phyloP scores from a whole-genome alignment of 1,140 invertebrate species.

The Caenorhabditis brenneri region DNA sequence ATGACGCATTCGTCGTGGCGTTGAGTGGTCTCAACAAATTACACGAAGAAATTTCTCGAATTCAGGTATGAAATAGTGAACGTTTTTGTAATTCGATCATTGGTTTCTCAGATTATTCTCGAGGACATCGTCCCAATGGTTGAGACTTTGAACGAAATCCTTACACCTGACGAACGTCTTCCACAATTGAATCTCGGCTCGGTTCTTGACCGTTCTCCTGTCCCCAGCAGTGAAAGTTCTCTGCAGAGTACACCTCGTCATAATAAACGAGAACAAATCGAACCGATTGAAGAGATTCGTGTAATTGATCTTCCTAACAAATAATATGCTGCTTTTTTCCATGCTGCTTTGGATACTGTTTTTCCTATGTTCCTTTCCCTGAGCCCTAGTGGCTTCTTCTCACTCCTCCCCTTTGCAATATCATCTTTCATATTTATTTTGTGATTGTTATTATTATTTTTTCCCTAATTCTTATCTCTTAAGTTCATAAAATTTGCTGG shows the following conservation, averaged over 20 bases:
- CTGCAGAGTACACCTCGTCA: slow-evolving; percentile 27
- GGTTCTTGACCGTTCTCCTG: slow-evolving; percentile 11
- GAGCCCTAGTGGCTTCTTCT: not conserved
- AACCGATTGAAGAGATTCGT: slow-evolving; percentile 3
- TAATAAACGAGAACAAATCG: not conserved
- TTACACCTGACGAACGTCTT: slow-evolving; percentile 73
- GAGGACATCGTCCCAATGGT: slow-evolving; percentile 25
- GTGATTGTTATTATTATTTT: not conserved
- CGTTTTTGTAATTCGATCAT: not conserved
- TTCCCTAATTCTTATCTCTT: not conserved
- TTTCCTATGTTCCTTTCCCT: not conserved
- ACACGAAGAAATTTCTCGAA: slow-evolving; percentile 3
- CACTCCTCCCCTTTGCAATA: slow-evolving; percentile 7
- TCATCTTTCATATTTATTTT: not conserved
- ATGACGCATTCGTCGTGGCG: not conserved
- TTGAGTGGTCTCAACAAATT: slow-evolving; percentile 1
- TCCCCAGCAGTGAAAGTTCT: slow-evolving; percentile 6
- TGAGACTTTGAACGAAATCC: slow-evolving; percentile 25
- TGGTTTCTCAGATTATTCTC: not conserved
- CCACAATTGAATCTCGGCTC: slow-evolving; percentile 81
- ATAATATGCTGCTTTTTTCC: not conserved
- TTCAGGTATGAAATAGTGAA: not conserved
- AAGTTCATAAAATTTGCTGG: too few relatives aligned
- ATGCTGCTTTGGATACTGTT: not conserved
- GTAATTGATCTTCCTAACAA: not conserved